These are phyloP conservation scores for Leucophenga varia DNA, from an alignment of 1,140 invertebrate species.

Conservation along the genomic window DNA sequence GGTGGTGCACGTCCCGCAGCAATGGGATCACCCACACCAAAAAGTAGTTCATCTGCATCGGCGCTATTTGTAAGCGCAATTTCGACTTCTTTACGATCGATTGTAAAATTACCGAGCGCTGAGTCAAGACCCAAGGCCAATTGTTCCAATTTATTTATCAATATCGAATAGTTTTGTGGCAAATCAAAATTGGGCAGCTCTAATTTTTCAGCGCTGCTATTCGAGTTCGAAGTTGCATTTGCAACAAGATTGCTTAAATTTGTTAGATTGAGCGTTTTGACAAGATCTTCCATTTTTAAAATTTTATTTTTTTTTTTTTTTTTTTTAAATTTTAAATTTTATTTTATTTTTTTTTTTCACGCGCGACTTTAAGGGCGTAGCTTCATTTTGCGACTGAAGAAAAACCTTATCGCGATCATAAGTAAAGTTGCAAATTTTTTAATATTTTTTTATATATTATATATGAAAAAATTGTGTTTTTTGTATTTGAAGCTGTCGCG, in stretches of 20 bases:
- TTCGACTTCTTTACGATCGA: slow-evolving; percentile 50
- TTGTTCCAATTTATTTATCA: slow-evolving; percentile 53
- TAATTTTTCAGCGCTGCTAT: slow-evolving; percentile 35
- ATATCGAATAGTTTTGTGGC: slow-evolving; percentile 52
- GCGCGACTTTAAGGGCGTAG: slow-evolving; percentile 32
- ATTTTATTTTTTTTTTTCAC: slow-evolving; percentile 16
- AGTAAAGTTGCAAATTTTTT: slow-evolving; percentile 45
- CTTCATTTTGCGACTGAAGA: slow-evolving; percentile 49
- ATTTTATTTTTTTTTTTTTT: slow-evolving; percentile 11
- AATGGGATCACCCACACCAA: slow-evolving; percentile 23
- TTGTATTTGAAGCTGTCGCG: slow-evolving; percentile 24
- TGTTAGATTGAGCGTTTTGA: slow-evolving; percentile 43
- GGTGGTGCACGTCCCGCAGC: slow-evolving; percentile 33
- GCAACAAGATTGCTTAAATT: too few relatives aligned
- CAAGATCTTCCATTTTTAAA: slow-evolving; percentile 29
- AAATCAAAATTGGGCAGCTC: slow-evolving; percentile 43
- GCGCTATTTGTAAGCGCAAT: slow-evolving; percentile 34
- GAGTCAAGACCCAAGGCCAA: slow-evolving; percentile 46
- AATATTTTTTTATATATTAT: slow-evolving; percentile 37
- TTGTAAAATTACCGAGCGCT: slow-evolving; percentile 42
- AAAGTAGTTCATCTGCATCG: slow-evolving; percentile 34
- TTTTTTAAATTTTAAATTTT: background rate
- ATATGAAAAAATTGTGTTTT: slow-evolving; percentile 26
- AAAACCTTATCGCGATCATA: slow-evolving; percentile 15
- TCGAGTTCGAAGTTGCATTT: slow-evolving; percentile 7